Evolutionary conservation across 2,113 vertebrate species (phyloP).

Genomic region (Lepus americanus): DNA sequence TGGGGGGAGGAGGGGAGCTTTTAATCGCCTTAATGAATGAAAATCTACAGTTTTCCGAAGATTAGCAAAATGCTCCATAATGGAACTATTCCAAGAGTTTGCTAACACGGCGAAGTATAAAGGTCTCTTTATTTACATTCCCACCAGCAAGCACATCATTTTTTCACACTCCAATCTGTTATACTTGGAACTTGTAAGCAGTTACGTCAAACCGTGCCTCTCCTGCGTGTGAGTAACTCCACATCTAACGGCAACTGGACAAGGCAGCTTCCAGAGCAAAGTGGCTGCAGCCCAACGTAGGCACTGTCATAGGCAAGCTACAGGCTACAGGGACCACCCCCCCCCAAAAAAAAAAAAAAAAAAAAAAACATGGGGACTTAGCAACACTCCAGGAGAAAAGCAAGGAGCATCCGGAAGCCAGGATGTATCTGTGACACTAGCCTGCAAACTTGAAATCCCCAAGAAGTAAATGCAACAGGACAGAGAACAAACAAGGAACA

Average conservation of each 20-base stretch:
- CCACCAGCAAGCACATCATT: background rate
- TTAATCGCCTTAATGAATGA: background rate
- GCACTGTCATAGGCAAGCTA: background rate
- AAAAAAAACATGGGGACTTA: background rate
- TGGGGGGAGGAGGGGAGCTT: background rate
- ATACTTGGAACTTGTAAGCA: background rate
- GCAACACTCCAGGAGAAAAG: background rate
- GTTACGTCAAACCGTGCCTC: conserved; percentile 13
- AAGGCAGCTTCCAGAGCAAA: background rate
- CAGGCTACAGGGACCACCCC: background rate
- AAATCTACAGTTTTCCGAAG: background rate
- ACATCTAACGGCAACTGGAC: background rate
- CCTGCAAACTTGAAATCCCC: background rate
- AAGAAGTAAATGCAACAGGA: background rate
- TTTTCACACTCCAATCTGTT: conserved; percentile 36
- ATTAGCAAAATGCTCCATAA: background rate
- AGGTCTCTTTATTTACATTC: background rate
- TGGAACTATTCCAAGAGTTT: background rate
- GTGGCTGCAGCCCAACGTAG: background rate
- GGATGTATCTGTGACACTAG: background rate
- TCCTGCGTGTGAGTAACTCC: background rate
- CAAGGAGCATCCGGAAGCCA: no score
- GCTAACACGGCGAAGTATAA: background rate
- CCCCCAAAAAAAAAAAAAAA: no score
- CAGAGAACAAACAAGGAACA: background rate